phyloP scores from a whole-genome alignment of 2,113 vertebrate genomes.

The Barnardius zonarius region DNA sequence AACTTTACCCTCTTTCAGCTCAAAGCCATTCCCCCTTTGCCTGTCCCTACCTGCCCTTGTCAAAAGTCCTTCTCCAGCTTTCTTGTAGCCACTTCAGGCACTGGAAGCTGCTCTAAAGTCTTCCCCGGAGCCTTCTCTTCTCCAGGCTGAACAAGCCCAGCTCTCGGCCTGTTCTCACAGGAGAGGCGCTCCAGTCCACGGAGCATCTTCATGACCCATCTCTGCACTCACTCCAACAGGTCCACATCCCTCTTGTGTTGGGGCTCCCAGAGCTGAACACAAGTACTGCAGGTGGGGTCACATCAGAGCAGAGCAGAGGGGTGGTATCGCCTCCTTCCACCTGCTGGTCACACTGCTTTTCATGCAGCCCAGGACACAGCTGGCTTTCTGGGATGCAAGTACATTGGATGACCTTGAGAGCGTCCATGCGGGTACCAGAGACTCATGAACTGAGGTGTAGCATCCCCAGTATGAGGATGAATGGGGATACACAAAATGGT shows the following conservation, averaged over 20 bases:
- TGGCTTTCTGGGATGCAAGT: background rate
- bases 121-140: background rate
- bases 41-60: background rate
- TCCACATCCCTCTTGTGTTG: background rate
- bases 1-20: background rate
- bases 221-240: background rate
- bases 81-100: background rate
- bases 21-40: background rate
- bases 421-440: accelerated
- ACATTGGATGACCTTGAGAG: background rate
- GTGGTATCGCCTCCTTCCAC: background rate
- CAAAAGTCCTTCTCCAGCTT: background rate
- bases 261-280: background rate
- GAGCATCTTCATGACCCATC: background rate
- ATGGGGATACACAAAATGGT: background rate
- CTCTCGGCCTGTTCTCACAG: background rate
- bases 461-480: background rate
- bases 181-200: background rate
- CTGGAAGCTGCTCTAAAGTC: background rate
- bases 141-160: background rate
- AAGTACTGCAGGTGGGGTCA: background rate
- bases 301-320: background rate
- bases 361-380: background rate
- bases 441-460: background rate
- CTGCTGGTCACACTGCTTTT: background rate